These are phyloP conservation scores for Ormyrus rosae DNA, from an alignment of 2,888 invertebrate genomes.

Conservation along the genomic window DNA sequence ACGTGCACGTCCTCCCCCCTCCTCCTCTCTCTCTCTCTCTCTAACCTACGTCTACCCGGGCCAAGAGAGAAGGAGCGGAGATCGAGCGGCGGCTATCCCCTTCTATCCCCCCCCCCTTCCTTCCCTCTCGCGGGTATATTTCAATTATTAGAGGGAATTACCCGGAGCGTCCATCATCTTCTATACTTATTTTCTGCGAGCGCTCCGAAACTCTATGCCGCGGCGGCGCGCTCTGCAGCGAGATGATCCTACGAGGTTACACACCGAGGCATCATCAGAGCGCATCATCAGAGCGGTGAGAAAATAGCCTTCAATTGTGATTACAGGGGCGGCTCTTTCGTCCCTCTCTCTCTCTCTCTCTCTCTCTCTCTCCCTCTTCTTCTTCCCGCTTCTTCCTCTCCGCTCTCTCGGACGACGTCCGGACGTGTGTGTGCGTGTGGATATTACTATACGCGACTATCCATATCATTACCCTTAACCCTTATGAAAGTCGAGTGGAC, in stretches of 20 bases:
- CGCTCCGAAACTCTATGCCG: conserved; percentile 59
- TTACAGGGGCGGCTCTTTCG: conserved; percentile 75
- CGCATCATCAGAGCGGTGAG: conserved; percentile 76
- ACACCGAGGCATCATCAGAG: conserved; percentile 72
- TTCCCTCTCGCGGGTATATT: conserved; percentile 72
- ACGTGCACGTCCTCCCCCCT: conserved; percentile 52
- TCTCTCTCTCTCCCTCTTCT: conserved; percentile 59
- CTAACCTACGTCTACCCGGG: conserved; percentile 18
- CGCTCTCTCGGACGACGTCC: conserved; percentile 41
- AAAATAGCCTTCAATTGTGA: conserved; percentile 77
- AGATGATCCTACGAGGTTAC: conserved; percentile 72
- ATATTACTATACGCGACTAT: conserved; percentile 29
- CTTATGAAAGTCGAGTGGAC: conserved; percentile 41
- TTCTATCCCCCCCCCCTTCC: conserved; percentile 19
- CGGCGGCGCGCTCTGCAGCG: conserved; percentile 55
- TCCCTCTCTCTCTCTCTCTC: conserved; percentile 63
- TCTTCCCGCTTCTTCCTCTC: conserved; percentile 58
- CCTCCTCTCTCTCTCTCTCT: conserved; percentile 28
- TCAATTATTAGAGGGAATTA: conserved; percentile 76
- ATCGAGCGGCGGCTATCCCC: conserved; percentile 7
- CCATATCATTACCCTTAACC: conserved; percentile 53
- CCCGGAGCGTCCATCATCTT: conserved; percentile 75
- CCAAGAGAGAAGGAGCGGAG: conserved; percentile 31
- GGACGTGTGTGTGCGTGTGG: conserved; percentile 18
- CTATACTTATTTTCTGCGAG: conserved; percentile 74